These are phyloP conservation scores for Chaetorhynchus papuensis DNA, from an alignment of 2,113 vertebrate species.

Conservation along the genomic window DNA sequence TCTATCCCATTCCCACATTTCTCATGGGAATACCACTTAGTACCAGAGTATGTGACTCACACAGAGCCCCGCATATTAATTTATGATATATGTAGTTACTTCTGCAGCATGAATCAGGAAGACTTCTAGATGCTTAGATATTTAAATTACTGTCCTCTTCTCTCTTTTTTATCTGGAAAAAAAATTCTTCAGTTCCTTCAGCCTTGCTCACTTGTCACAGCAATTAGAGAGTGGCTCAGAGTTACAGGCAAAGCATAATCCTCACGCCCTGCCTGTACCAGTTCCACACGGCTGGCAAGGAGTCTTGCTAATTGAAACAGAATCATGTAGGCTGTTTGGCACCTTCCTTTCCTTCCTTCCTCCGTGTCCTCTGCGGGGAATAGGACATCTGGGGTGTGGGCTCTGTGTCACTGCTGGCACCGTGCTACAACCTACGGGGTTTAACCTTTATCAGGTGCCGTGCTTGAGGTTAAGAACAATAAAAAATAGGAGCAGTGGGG, in stretches of 20 bases:
- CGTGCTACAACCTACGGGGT: background rate
- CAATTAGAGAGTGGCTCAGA: background rate
- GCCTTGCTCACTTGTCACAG: background rate
- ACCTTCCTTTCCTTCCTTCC: constrained; percentile 16
- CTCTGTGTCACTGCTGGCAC: background rate
- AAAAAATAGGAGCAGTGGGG: background rate
- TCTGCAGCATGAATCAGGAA: background rate
- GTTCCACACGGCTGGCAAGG: background rate
- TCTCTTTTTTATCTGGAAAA: background rate
- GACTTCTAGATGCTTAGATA: background rate
- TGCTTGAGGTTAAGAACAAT: background rate
- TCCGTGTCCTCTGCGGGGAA: background rate
- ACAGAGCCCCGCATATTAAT: background rate
- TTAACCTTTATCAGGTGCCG: background rate
- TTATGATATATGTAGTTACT: background rate
- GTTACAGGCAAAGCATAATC: background rate
- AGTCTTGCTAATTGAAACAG: background rate
- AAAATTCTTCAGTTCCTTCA: background rate
- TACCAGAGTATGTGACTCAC: background rate
- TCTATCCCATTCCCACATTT: background rate
- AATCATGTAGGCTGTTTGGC: background rate
- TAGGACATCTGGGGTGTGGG: background rate
- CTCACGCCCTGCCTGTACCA: background rate
- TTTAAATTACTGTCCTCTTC: background rate
- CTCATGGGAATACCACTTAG: background rate